phyloP scores from a whole-genome alignment of 2,113 vertebrate species.

The Himantopus leucocephalus region DNA sequence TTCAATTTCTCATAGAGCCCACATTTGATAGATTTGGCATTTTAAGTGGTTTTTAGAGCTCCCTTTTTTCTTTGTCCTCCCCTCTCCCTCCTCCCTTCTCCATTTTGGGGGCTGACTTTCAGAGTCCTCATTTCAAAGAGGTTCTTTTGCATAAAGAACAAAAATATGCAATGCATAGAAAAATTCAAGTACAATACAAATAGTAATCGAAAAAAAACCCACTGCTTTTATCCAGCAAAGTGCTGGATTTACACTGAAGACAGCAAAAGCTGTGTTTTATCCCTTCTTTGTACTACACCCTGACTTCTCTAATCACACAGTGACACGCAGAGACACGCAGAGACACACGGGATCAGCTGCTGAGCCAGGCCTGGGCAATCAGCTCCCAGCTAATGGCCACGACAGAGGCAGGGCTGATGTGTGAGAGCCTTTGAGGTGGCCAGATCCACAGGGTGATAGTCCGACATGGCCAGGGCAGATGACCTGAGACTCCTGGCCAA shows the following conservation, averaged over 20 bases:
- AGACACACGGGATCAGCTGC: neutral
- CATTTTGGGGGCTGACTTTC: neutral
- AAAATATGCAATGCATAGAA: neutral
- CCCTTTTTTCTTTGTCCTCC: neutral
- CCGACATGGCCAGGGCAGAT: rapidly evolving
- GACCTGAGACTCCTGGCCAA: neutral
- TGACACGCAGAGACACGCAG: neutral
- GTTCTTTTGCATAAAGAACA: neutral
- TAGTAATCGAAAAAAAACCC: neutral
- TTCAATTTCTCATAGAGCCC: neutral
- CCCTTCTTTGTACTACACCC: neutral
- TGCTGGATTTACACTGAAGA: neutral
- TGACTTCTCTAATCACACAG: neutral
- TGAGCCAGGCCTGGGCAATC: neutral
- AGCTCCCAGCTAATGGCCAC: neutral
- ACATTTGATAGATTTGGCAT: neutral
- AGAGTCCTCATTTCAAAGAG: neutral
- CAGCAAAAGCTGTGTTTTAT: neutral
- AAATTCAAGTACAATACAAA: neutral
- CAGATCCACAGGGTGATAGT: neutral
- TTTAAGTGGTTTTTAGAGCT: neutral
- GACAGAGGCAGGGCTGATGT: neutral
- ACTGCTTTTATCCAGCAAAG: neutral
- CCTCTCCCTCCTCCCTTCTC: neutral
- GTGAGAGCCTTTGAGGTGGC: neutral